These are phyloP conservation scores for Salminus brasiliensis DNA, from an alignment of 2,113 vertebrate species.

Conservation along the genomic window DNA sequence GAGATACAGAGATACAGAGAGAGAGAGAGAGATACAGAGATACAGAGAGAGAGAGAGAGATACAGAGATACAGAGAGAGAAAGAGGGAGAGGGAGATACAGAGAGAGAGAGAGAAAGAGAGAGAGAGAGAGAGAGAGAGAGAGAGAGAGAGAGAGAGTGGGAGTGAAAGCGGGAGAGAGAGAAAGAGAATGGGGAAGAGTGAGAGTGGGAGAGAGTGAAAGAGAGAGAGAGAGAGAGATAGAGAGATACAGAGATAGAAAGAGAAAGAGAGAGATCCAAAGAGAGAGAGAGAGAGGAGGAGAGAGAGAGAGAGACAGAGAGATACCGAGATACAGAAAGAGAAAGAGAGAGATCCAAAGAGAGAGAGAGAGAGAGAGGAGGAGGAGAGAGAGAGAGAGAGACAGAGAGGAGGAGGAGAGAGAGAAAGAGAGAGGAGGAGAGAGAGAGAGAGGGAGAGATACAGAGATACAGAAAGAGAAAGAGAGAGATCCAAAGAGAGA, in stretches of 20 bases:
- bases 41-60: too few relatives aligned
- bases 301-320: background rate
- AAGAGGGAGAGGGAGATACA: background rate
- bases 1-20: background rate
- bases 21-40: background rate
- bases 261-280: background rate
- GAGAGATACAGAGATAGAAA: background rate
- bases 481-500: background rate
- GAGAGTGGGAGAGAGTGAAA: background rate
- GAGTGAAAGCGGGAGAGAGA: background rate
- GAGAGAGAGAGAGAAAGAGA: conserved; percentile 12
- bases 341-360: background rate
- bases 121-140: too few relatives aligned
- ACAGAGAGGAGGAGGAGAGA: background rate
- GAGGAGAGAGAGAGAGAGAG: background rate
- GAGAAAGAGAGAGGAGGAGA: background rate
- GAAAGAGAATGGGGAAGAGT: background rate
- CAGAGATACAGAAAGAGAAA: background rate
- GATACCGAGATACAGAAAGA: too few relatives aligned
- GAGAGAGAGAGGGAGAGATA: background rate
- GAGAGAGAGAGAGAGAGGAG: background rate
- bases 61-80: background rate
- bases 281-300: background rate
- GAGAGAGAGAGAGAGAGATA: background rate
- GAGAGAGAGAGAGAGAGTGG: too few relatives aligned